Base-by-base conservation (phyloP, 2,888 invertebrate species). In the Hybos culiciformis region DNA sequence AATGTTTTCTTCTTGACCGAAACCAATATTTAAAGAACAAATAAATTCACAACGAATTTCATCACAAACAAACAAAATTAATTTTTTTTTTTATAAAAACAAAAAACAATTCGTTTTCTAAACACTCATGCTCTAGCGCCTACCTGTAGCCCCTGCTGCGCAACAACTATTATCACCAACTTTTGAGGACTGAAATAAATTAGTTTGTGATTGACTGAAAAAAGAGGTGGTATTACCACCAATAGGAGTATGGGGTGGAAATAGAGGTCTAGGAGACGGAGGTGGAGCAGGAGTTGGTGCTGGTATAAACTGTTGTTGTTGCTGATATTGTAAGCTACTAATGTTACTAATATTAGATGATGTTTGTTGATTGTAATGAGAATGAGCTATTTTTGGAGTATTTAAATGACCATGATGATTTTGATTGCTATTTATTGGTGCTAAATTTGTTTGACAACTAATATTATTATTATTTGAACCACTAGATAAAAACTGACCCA, bases 401-500 rank as follows among this genome's bases (percentile, higher is more conserved):
- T 21, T 42, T 18, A 34, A 20, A 23, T 42, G 42, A 37, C 41
- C 45, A 32, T 41, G 41, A 31, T 34, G 18, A 15, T 7, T 37
- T 18, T 44, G 44, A 18, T 41, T 46, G 33, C 38, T 4, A 29
- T 29, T 29, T 12, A 29, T 50, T 58, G 48, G 50, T 59, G 58
- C 48, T 56, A 54, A 54, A 53, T 42, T 47, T 57, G 56, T 49
- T 56, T 57, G 52, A 57, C 53, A 51, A 56, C 53, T 51, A 57
- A 54, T 54, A 54, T 55, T 60, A 54, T 59, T 59, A 53, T 56
- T 62, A 57, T 57, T 58, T 59, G 60, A 61, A 37, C 19, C 21
- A 58, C 57, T 55, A 59, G 61, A 75, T 73, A 78, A 70, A 68
- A 83, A 79, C 77, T 86, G 83, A 69, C 87, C 87, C 68, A 90